phyloP scores from a whole-genome alignment of 1,140 invertebrate species.

The Orius insidiosus region DNA sequence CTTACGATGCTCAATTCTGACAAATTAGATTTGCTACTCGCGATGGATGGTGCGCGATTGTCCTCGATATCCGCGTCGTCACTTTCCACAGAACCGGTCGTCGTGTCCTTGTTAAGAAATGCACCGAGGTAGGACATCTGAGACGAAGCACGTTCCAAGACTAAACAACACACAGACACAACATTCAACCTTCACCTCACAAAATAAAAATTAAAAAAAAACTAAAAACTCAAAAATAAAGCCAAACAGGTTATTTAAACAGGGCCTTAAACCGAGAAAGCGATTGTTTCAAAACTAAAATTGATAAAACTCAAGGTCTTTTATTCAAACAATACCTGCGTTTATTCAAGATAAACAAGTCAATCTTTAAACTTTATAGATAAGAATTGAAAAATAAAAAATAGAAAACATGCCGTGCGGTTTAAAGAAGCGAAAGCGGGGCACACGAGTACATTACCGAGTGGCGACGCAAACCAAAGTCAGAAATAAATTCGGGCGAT shows the following conservation, averaged over 20 bases:
- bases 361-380: no score
- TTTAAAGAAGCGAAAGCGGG: neutral
- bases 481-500: constrained; percentile 53
- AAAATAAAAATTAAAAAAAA: constrained; percentile 8
- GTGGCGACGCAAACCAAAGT: constrained; percentile 22
- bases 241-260: constrained; percentile 2
- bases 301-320: no score
- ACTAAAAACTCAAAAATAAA: constrained; percentile 5
- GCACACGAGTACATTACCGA: constrained; percentile 19
- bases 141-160: constrained; percentile 67
- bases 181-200: constrained; percentile 19
- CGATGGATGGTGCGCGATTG: constrained; percentile 52
- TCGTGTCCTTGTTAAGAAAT: constrained; percentile 60
- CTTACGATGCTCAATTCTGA: constrained; percentile 63
- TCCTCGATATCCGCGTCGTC: constrained; percentile 62
- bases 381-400: neutral
- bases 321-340: neutral
- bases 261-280: neutral
- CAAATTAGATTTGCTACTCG: constrained; percentile 66
- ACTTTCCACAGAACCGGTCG: constrained; percentile 44
- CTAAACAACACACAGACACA: constrained; percentile 33
- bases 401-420: neutral
- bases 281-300: no score
- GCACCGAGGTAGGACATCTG: constrained; percentile 80
- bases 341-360: neutral